Evolutionary conservation across 1,140 invertebrate genomes (phyloP), one percentile per base, ranked within the genome.

Genomic region (Hylaeus anthracinus): DNA sequence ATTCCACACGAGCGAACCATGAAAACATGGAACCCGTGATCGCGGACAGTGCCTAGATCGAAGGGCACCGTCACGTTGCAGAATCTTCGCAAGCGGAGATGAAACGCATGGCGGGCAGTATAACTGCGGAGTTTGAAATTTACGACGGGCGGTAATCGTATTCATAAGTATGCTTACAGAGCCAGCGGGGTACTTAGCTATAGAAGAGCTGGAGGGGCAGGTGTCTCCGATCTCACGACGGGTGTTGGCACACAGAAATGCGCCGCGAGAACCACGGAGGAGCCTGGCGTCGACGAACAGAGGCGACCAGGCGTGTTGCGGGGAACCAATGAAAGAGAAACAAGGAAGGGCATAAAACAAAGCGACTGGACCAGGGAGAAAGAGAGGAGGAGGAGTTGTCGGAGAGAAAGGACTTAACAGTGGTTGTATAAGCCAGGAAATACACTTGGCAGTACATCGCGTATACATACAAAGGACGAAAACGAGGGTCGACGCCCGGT

Each of bases 221-320:
- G 80, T 88, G 86, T 83, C 69, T 72, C 15, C 72, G 83, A 85
- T 88, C 86, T 81, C 86, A 88, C 86, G 85, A 75, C 53, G 70
- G 65, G 83, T 81, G 79, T 88, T 78, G 74, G 77, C 48, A 73
- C 78, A 48, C 43, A 61, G 79, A 71, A 81, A 83, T 65, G 79
- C 74, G 60, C 53, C 53, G 66, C 67, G 55, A 51, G 75, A 74
- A 12, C 39, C 53, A 45, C 41, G 15, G 39, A 37, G 45, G 45
- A 41, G 55, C 53, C 45, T 5, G 14, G 37, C 60, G 15, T 64
- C 39, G 10, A 64, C 37, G 65, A 43, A 45, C 15, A 56, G 64
- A 75, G 41, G 79, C 80, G 26, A 26, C 10, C n/a, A 12, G 55
- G 3, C 56, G 43, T 60, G 53, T 71, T 71, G 14, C 37, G 5